Conservation (phyloP, 2,113 vertebrate genomes). For the Gavialis gangeticus region DNA sequence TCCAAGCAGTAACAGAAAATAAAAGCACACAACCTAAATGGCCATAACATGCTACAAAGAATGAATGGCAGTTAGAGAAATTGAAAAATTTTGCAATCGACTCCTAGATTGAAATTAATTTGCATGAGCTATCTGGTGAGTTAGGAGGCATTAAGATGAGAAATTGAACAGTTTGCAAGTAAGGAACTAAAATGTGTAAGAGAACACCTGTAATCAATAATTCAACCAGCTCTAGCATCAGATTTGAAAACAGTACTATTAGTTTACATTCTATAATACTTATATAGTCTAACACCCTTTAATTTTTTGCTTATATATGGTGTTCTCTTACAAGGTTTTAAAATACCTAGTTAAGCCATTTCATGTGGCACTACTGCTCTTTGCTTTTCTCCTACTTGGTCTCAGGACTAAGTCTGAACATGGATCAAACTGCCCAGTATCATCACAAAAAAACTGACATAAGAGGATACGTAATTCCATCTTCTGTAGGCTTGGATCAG, state of each 20-base stretch:
- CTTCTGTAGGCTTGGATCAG: background rate
- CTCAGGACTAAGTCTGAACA: background rate
- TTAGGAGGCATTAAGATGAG: background rate
- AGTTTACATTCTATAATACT: background rate
- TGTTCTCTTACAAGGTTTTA: background rate
- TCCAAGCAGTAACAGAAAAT: background rate
- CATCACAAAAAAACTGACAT: background rate
- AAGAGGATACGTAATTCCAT: background rate
- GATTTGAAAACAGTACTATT: background rate
- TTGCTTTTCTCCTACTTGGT: rapidly evolving
- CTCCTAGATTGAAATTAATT: background rate
- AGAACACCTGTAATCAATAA: background rate
- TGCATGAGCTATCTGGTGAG: background rate
- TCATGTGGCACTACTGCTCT: background rate
- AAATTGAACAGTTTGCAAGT: rapidly evolving
- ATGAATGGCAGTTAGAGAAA: background rate
- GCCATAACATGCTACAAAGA: background rate
- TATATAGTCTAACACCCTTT: background rate
- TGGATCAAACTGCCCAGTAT: background rate
- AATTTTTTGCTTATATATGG: background rate
- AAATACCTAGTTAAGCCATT: background rate
- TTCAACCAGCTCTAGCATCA: background rate
- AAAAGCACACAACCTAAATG: background rate
- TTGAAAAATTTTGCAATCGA: background rate
- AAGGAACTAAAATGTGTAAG: background rate